Conservation (phyloP, 64 coral and sea anemone species). For the Pocillopora damicornis region DNA sequence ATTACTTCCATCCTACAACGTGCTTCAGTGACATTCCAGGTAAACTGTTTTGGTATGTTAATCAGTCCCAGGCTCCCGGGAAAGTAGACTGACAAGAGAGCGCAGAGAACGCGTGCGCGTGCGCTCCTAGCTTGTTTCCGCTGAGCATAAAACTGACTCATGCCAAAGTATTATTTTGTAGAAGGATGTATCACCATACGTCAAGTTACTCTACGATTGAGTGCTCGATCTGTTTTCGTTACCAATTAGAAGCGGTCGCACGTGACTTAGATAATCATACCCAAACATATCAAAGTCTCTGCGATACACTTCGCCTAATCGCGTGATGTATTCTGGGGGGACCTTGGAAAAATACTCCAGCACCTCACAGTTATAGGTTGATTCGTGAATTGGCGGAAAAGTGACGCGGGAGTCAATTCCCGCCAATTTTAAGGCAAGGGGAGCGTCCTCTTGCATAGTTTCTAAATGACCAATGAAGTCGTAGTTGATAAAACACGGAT, state of each 20-base stretch:
- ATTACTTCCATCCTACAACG: conserved; percentile 79
- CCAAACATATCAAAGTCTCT: conserved; percentile 17
- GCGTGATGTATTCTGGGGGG: neutral
- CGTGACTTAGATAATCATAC: neutral
- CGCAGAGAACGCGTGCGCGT: too few relatives aligned
- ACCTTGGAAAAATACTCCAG: conserved; percentile 4
- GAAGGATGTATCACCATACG: too few relatives aligned
- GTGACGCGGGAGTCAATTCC: neutral
- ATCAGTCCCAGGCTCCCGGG: neutral
- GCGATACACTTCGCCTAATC: neutral
- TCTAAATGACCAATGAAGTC: conserved; percentile 21
- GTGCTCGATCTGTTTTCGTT: neutral
- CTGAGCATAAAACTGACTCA: neutral
- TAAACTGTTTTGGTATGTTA: neutral
- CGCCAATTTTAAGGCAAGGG: neutral
- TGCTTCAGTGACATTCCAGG: conserved; percentile 79
- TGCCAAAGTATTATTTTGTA: too few relatives aligned
- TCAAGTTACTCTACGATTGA: neutral
- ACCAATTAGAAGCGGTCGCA: neutral
- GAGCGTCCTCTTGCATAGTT: neutral
- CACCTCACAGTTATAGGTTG: neutral
- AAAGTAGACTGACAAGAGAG: too few relatives aligned
- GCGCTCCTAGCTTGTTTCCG: neutral
- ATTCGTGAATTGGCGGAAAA: conserved; percentile 11
- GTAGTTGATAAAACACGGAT: conserved; percentile 10